phyloP scores from a whole-genome alignment of 2,113 vertebrate species.

The Hippopotamus amphibius region DNA sequence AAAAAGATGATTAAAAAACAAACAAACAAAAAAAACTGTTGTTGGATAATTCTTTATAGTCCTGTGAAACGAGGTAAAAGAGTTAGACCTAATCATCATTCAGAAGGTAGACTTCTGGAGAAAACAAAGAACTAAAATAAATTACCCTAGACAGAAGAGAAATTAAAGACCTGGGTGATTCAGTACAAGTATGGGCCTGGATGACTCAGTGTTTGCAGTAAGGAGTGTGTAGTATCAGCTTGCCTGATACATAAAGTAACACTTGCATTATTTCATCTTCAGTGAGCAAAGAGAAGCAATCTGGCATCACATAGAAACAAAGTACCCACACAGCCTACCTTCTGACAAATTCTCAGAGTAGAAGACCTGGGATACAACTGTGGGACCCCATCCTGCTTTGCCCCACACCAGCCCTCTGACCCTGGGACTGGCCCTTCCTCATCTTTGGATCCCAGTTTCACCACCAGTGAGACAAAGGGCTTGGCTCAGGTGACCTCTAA shows the following conservation, averaged over 20 bases:
- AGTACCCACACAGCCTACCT: background rate
- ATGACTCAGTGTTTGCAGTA: background rate
- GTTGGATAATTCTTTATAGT: background rate
- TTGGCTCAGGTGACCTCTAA: background rate
- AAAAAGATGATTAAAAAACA: background rate
- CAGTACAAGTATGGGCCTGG: background rate
- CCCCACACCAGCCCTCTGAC: background rate
- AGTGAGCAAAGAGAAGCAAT: background rate
- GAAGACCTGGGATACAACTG: background rate
- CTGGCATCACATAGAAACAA: background rate
- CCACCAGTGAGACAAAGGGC: background rate
- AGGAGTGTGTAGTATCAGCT: background rate
- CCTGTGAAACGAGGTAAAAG: slow-evolving; percentile 41
- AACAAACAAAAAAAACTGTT: background rate
- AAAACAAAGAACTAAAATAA: slow-evolving; percentile 63
- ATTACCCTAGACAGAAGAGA: slow-evolving; percentile 46
- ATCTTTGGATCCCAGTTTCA: background rate
- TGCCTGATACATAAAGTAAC: slow-evolving; percentile 24
- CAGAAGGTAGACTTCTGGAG: slow-evolving; percentile 1
- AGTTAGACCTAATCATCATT: slow-evolving; percentile 27
- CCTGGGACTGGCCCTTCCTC: background rate
- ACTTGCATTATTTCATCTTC: background rate
- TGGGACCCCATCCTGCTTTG: background rate
- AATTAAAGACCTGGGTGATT: slow-evolving; percentile 39
- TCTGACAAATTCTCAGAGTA: background rate